Conservation (phyloP, 2,797 vertebrate genomes). For the Tachyglossus aculeatus region DNA sequence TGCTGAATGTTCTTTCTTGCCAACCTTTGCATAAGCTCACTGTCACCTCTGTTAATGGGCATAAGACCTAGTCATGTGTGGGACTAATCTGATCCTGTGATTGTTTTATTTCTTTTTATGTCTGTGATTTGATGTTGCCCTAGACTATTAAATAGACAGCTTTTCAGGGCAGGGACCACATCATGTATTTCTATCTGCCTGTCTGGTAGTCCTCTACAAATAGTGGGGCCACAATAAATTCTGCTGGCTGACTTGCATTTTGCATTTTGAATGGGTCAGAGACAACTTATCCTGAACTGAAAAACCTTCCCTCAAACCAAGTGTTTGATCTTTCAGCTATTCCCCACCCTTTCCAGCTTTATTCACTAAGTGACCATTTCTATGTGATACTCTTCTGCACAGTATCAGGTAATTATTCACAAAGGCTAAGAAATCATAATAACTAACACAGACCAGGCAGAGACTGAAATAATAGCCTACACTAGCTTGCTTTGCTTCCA, state of each 20-base stretch:
- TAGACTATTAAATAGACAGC: no score
- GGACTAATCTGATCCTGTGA: no score
- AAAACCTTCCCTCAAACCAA: background rate
- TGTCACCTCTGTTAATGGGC: no score
- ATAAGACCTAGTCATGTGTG: no score
- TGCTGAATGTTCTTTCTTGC: no score
- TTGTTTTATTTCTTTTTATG: no score
- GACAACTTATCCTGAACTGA: background rate
- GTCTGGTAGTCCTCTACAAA: no score
- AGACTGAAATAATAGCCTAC: background rate
- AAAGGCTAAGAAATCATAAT: background rate
- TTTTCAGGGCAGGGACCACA: no score
- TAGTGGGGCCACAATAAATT: background rate
- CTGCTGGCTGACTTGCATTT: background rate
- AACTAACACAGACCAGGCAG: background rate
- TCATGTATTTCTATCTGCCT: no score
- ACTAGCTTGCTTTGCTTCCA: background rate
- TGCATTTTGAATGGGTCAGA: background rate
- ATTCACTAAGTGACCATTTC: background rate
- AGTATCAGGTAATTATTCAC: background rate
- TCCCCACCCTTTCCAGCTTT: background rate
- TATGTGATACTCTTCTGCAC: background rate
- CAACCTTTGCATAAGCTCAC: no score
- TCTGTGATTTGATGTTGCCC: no score
- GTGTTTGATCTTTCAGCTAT: background rate